Conservation (phyloP, 2,113 vertebrate species). For the Thalassoma bifasciatum region DNA sequence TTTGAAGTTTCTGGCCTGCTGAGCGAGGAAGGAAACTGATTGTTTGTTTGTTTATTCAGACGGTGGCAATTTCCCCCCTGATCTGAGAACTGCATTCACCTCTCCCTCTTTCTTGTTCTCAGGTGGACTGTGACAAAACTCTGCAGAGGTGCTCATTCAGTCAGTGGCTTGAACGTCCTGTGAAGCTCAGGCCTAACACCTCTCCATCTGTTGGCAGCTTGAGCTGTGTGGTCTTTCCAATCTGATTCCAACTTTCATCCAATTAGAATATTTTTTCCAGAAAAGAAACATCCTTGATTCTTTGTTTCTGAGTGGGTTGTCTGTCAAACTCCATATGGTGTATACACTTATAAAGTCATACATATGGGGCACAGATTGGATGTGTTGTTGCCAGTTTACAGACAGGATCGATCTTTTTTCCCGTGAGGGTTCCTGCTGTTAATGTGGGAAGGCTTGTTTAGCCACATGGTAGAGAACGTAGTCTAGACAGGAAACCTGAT, state of each 20-base stretch:
- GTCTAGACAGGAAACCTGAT: conserved; percentile 1
- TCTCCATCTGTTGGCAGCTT: conserved; percentile 62
- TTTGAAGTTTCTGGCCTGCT: conserved; percentile 68
- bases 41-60: conserved; percentile 80
- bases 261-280: conserved; percentile 12
- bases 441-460: not conserved
- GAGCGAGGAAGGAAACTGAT: conserved; percentile 60
- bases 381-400: conserved; percentile 27
- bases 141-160: conserved; percentile 31
- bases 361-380: conserved; percentile 54
- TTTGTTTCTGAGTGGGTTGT: conserved; percentile 1
- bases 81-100: conserved; percentile 65
- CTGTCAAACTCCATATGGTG: conserved; percentile 32
- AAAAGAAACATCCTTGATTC: conserved; percentile 28
- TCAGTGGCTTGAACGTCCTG: conserved; percentile 1
- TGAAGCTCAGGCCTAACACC: conserved; percentile 45
- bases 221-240: conserved; percentile 25
- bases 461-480: not conserved
- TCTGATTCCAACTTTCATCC: conserved; percentile 50
- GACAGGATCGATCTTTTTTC: conserved; percentile 2
- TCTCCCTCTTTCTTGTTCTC: conserved; percentile 28
- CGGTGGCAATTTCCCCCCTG: conserved; percentile 67
- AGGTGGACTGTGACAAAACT: conserved; percentile 33
- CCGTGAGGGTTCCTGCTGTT: not conserved
- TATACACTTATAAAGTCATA: conserved; percentile 21